A percentile compares a stretch with the other conserved stretches of the same genome.
These are phyloP conservation scores for Molossus alvarezi DNA, from an alignment of 2,797 vertebrate genomes.

Conservation along the genomic window DNA sequence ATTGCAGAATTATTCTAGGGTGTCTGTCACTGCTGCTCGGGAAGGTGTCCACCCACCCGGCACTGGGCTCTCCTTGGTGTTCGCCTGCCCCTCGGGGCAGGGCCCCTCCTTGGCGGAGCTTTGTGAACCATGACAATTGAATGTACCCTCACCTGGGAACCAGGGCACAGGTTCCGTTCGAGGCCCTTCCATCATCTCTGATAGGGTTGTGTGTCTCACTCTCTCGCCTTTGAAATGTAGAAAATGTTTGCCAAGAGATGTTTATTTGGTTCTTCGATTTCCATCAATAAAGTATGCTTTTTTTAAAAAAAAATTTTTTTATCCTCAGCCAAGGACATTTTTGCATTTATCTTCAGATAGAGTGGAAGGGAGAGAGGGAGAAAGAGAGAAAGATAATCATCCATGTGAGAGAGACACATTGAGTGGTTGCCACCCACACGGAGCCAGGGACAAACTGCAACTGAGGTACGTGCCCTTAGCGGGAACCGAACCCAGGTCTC, in stretches of 20 bases:
- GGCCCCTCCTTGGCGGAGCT: background rate
- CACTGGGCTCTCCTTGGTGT: accelerated
- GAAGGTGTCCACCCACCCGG: too few species aligned
- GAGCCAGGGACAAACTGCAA: too few species aligned
- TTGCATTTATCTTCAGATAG: too few species aligned
- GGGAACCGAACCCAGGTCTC: too few species aligned
- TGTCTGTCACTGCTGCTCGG: background rate
- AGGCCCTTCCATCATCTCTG: too few species aligned
- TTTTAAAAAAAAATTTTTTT: background rate
- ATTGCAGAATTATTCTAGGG: background rate
- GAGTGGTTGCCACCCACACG: too few species aligned
- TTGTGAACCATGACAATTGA: background rate
- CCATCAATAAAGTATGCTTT: background rate
- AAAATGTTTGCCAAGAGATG: background rate
- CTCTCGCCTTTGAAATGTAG: background rate
- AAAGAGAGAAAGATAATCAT: too few species aligned
- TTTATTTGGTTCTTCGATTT: background rate
- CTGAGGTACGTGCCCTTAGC: too few species aligned
- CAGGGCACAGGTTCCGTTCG: background rate
- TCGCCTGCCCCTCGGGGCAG: background rate
- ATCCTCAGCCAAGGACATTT: too few species aligned
- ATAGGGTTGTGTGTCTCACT: background rate
- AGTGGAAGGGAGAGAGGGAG: too few species aligned
- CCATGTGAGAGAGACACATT: too few species aligned
- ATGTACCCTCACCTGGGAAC: background rate